Conservation (phyloP, 1,140 invertebrate genomes). For the Radopholus similis region DNA sequence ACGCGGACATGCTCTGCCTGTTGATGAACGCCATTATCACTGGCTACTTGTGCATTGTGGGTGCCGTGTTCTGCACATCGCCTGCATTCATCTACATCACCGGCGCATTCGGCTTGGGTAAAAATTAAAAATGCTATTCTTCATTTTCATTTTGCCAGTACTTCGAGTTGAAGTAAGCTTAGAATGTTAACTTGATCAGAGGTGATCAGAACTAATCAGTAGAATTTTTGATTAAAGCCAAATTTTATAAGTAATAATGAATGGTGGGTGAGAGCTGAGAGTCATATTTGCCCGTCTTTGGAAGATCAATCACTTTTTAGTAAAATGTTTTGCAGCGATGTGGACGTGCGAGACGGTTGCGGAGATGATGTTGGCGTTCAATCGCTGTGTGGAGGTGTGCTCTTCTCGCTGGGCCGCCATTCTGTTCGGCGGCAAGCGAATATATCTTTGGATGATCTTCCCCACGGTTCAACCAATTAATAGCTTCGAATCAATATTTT, state of each 20-base stretch:
- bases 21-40: constrained; percentile 25
- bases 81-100: constrained; percentile 22
- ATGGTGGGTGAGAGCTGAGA: background rate
- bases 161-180: no score
- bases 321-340: background rate
- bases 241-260: constrained; percentile 1
- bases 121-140: background rate
- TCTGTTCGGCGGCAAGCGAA: constrained; percentile 10
- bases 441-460: constrained; percentile 5
- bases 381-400: background rate
- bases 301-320: background rate
- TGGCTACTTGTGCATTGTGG: constrained; percentile 24
- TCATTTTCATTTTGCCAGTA: background rate
- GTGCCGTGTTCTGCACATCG: constrained; percentile 21
- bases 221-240: background rate
- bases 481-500: background rate
- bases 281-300: background rate
- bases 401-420: background rate
- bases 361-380: background rate
- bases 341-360: background rate
- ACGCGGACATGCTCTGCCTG: constrained; percentile 16
- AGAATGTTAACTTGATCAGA: background rate
- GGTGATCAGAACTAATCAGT: background rate
- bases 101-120: constrained; percentile 11
- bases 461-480: constrained; percentile 2